These are phyloP conservation scores for Ligdia adustata DNA, from an alignment of 2,888 invertebrate species.

Conservation along the genomic window DNA sequence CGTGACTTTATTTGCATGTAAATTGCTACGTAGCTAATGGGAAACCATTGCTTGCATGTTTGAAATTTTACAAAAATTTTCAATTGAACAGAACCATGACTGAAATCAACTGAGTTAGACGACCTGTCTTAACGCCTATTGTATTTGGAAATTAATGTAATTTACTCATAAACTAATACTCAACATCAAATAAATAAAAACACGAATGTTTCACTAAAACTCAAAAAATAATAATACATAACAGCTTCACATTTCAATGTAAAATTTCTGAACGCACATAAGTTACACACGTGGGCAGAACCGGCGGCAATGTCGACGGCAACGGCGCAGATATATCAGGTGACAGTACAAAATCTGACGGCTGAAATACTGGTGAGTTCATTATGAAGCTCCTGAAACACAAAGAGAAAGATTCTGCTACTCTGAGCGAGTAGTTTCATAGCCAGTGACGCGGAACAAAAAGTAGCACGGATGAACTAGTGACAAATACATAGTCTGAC, in stretches of 20 bases:
- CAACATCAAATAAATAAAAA: no score
- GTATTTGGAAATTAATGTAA: no score
- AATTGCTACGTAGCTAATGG: constrained; percentile 8
- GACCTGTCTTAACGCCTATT: no score
- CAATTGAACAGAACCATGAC: no score
- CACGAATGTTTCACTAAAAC: no score
- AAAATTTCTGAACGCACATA: constrained; percentile 22
- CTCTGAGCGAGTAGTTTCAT: constrained; percentile 6
- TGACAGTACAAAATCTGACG: constrained; percentile 40
- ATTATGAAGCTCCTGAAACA: constrained; percentile 45
- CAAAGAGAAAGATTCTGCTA: constrained; percentile 7
- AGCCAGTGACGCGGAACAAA: constrained; percentile 3
- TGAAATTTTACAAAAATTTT: no score
- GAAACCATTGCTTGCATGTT: no score
- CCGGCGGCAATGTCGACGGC: constrained; percentile 42
- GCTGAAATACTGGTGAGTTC: constrained; percentile 38
- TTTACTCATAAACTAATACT: no score
- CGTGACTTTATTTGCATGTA: constrained; percentile 9
- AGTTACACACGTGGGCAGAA: constrained; percentile 15
- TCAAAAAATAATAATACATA: neutral
- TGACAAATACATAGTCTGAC: constrained; percentile 4
- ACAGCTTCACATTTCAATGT: constrained; percentile 2
- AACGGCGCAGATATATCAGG: constrained; percentile 46
- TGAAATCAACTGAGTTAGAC: no score
- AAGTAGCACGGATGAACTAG: neutral